These are phyloP conservation scores for Musca vetustissima DNA, from an alignment of 1,140 invertebrate genomes.

Conservation along the genomic window DNA sequence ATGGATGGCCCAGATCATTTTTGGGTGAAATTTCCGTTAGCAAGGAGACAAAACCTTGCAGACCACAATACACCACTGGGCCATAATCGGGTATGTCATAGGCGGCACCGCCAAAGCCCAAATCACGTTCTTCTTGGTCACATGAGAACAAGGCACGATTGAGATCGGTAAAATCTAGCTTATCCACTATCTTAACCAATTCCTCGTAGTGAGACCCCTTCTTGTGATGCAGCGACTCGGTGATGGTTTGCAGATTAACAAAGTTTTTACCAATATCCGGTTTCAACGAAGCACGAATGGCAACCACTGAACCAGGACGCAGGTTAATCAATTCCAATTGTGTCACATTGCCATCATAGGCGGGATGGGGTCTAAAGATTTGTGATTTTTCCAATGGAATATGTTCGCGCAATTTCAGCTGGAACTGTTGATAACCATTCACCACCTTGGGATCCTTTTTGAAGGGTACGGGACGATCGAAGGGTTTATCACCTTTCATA, in stretches of 20 bases:
- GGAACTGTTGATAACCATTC: conserved; percentile 83
- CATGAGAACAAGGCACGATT: conserved; percentile 87
- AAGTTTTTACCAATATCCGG: conserved; percentile 61
- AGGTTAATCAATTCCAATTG: conserved; percentile 80
- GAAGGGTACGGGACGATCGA: conserved; percentile 60
- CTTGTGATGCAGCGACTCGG: conserved; percentile 48
- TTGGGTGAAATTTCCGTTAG: conserved; percentile 74
- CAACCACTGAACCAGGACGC: conserved; percentile 82
- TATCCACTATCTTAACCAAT: conserved; percentile 63
- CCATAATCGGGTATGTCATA: conserved; percentile 90
- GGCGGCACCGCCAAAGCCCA: conserved; percentile 74
- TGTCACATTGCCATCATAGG: conserved; percentile 63
- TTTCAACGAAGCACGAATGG: conserved; percentile 58
- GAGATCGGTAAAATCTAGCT: conserved; percentile 75
- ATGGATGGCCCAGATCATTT: conserved; percentile 95
- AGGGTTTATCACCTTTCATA: conserved; percentile 58
- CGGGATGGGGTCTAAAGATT: conserved; percentile 65
- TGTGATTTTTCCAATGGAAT: conserved; percentile 70
- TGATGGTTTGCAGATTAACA: conserved; percentile 59
- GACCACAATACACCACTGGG: conserved; percentile 84
- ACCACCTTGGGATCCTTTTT: conserved; percentile 66
- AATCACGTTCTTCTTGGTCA: conserved; percentile 86
- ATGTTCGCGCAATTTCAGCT: conserved; percentile 69
- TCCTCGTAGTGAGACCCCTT: conserved; percentile 53
- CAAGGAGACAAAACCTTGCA: conserved; percentile 84